A percentile compares a stretch with the other conserved stretches of the same genome.
phyloP scores from a whole-genome alignment of 2,113 vertebrate genomes.

The sheep (Ovis aries) region DNA sequence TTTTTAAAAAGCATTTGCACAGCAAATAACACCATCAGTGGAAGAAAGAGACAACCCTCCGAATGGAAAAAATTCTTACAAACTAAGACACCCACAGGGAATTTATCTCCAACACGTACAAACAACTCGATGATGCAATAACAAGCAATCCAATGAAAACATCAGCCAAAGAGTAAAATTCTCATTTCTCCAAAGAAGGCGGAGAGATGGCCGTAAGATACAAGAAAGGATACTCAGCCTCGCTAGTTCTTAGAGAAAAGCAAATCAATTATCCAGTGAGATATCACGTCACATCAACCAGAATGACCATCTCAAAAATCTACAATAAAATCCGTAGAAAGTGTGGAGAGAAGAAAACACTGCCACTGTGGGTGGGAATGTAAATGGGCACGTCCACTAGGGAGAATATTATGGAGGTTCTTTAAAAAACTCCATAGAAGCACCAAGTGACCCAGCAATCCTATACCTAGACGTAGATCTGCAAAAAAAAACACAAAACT shows the following conservation, averaged over 20 bases:
- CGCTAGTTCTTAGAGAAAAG: background rate
- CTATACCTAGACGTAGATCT: fast-evolving
- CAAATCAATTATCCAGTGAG: background rate
- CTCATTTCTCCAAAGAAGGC: background rate
- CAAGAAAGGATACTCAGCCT: background rate
- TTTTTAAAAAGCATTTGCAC: too few relatives aligned
- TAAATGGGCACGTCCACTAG: background rate
- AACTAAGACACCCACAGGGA: background rate
- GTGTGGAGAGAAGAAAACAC: background rate
- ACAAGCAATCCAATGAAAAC: background rate
- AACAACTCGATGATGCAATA: background rate
- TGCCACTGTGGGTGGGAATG: background rate
- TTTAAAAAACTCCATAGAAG: background rate
- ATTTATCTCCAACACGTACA: background rate
- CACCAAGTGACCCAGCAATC: background rate
- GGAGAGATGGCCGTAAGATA: background rate
- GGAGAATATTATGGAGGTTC: too few relatives aligned
- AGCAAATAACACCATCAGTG: background rate
- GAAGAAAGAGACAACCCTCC: background rate
- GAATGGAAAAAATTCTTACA: background rate
- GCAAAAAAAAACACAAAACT: background rate
- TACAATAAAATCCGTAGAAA: background rate
- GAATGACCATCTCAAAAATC: background rate
- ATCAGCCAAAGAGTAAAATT: background rate
- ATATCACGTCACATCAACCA: background rate